Conservation (phyloP, 2,888 invertebrate genomes). For the Heteromurus nitidus region DNA sequence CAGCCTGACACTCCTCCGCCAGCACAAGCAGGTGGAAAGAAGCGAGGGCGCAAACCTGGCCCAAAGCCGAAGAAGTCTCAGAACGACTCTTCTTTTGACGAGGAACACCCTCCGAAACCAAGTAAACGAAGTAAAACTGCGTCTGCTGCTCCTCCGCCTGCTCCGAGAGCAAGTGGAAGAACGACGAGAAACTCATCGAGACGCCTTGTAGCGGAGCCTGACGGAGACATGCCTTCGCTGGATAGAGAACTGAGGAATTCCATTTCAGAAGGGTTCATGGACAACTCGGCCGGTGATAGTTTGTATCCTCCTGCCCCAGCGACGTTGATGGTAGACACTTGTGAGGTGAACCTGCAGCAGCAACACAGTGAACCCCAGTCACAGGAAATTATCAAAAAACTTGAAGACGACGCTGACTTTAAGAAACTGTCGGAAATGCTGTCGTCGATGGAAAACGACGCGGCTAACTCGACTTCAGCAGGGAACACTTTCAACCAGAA, state of each 20-base stretch:
- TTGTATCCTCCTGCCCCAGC: conserved; percentile 49
- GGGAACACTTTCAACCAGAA: conserved; percentile 4
- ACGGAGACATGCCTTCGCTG: conserved; percentile 42
- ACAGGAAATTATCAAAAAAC: conserved; percentile 65
- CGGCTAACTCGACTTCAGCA: neutral
- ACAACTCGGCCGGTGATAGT: neutral
- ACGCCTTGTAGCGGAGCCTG: conserved; percentile 31
- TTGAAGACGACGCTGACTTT: conserved; percentile 73
- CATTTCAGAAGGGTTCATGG: conserved; percentile 9
- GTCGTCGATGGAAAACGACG: conserved; percentile 72
- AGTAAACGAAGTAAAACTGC: conserved; percentile 30
- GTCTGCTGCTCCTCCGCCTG: conserved; percentile 1
- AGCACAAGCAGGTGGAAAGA: conserved; percentile 29
- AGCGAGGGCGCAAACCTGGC: conserved; percentile 68
- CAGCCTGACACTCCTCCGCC: conserved; percentile 68
- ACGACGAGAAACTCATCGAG: conserved; percentile 65
- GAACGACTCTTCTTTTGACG: conserved; percentile 9
- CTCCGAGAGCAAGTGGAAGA: conserved; percentile 58
- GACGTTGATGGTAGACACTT: conserved; percentile 51
- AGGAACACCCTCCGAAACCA: conserved; percentile 45
- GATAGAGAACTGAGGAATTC: conserved; percentile 52
- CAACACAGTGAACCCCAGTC: neutral
- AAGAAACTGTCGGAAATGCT: conserved; percentile 72
- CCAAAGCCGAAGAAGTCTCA: conserved; percentile 45
- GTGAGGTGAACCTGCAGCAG: conserved; percentile 29